Evolutionary conservation across 2,888 invertebrate species (phyloP).

Genomic region (Labia minor): DNA sequence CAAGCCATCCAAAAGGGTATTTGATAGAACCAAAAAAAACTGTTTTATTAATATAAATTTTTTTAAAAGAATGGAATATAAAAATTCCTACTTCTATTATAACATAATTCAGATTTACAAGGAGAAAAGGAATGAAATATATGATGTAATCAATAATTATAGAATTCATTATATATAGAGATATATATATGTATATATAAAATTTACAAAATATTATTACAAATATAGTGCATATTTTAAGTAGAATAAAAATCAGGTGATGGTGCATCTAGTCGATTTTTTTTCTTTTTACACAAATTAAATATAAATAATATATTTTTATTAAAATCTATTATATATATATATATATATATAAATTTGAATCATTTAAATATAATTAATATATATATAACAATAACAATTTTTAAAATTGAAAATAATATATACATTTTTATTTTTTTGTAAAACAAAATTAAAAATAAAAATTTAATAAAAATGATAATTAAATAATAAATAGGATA

Average conservation of each 20-base stretch:
- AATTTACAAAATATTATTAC: background rate
- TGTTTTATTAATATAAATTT: too few relatives aligned
- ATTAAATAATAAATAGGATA: background rate
- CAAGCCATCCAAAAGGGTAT: too few relatives aligned
- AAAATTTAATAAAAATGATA: too few relatives aligned
- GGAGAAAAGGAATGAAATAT: too few relatives aligned
- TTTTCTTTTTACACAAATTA: background rate
- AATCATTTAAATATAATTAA: background rate
- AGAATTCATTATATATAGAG: too few relatives aligned
- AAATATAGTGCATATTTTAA: constrained; percentile 5
- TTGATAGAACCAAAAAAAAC: too few relatives aligned
- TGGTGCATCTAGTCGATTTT: background rate
- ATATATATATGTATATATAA: background rate
- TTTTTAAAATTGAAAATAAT: background rate
- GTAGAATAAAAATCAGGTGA: constrained; percentile 1
- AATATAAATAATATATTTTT: background rate
- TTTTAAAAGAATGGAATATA: too few relatives aligned
- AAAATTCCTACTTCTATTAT: too few relatives aligned
- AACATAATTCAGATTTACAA: too few relatives aligned
- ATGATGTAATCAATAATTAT: too few relatives aligned
- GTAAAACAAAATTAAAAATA: too few relatives aligned
- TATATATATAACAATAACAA: background rate
- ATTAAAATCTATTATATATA: too few relatives aligned
- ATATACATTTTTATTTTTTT: background rate
- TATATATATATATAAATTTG: background rate